These are phyloP conservation scores for Drosophila diplacantha DNA, from an alignment of 2,888 invertebrate genomes.

Conservation along the genomic window DNA sequence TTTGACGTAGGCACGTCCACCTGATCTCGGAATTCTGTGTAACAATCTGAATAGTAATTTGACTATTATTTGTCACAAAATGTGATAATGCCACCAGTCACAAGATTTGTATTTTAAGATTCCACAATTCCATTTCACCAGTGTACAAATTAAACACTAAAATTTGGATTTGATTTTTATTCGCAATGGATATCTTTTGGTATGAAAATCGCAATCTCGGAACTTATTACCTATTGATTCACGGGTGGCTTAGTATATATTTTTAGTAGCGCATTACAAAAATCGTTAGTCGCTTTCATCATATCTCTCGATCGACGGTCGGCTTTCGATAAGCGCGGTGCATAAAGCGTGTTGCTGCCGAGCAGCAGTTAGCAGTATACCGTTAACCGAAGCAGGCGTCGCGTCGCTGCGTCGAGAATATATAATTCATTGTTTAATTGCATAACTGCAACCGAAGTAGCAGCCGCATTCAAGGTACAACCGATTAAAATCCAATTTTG, in stretches of 20 bases:
- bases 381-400: slow-evolving; percentile 40
- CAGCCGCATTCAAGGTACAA: slow-evolving; percentile 25
- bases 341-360: slow-evolving; percentile 39
- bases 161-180: background rate
- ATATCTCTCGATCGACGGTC: slow-evolving; percentile 8
- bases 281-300: slow-evolving; percentile 31
- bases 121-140: background rate
- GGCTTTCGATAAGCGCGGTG: slow-evolving; percentile 42
- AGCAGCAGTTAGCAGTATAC: slow-evolving; percentile 50
- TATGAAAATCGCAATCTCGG: background rate
- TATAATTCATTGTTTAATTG: slow-evolving; percentile 21
- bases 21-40: background rate
- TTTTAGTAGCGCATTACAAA: background rate
- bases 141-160: background rate
- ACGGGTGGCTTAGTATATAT: background rate
- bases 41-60: background rate
- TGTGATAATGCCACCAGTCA: background rate
- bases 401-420: slow-evolving; percentile 2
- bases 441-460: slow-evolving; percentile 14
- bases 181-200: background rate
- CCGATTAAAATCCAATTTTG: slow-evolving; percentile 25
- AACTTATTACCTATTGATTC: background rate
- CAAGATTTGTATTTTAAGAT: background rate
- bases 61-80: background rate
- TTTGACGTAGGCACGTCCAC: background rate